Evolutionary conservation across 2,888 invertebrate species (phyloP), one percentile per base, ranked within the genome.

Genomic region (Adelphocoris suturalis): DNA sequence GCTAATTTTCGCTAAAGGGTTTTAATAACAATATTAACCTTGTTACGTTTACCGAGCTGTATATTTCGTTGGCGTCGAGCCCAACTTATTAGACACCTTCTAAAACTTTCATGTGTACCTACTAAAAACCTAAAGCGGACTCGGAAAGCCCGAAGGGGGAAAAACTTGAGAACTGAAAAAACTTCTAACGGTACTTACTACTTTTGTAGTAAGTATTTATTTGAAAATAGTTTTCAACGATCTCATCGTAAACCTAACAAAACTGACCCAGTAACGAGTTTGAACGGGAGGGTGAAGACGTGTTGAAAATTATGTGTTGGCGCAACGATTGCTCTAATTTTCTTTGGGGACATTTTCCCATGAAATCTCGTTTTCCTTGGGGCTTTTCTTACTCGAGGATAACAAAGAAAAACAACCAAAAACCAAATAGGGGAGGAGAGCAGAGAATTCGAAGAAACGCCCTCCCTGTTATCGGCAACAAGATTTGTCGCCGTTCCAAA

Each of bases 291-390:
- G 19, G 23, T 19, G 19, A 23, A 23, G 9, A 23, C 68, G 27
- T 16, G 52, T 52, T 52, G 52, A 23, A 27, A 68, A 23, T 68
- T 23, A 68, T 68, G 68, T 68, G 68, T 68, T 68, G 68, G 68
- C 68, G 68, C 68, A 68, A 68, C 68, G 68, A 68, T 68, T 61
- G n/a, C 61, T 61, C 61, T 61, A 61, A 61, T 61, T 61, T 61
- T n/a, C 61, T 61, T 61, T 23, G 19, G 23, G 27, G 68, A 68
- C 23, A 13, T 19, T 68, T 68, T 68, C 23, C 68, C 23, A 23
- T 68, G 68, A 68, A 68, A 68, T 19, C 23, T 23, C 19, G 23
- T 23, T 23, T 16, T 68, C 23, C 13, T 23, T 19, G 23, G 23
- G 27, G 68, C 19, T 19, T 52, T 52, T 52, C n/a, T 61, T 19